Conservation (phyloP, 1,140 invertebrate genomes). For the Nephotettix cincticeps region DNA sequence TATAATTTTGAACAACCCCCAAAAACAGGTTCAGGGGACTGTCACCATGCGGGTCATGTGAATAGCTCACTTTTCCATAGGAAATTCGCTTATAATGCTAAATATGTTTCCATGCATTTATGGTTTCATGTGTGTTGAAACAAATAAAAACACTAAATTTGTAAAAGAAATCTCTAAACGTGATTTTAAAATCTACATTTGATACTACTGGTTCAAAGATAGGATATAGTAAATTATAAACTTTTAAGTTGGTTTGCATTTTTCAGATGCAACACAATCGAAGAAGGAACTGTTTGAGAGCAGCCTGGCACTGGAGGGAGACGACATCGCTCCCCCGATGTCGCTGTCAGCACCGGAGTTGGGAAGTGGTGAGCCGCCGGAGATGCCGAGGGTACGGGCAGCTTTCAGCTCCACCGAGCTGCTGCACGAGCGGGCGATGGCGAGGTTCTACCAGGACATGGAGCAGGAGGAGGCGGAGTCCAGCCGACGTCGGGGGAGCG, state of each 20-base stretch:
- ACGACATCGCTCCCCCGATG: conserved; percentile 67
- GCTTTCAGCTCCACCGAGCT: conserved; percentile 80
- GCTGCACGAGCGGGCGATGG: conserved; percentile 75
- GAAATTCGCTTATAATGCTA: too few species aligned
- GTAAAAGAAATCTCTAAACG: too few species aligned
- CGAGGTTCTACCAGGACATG: conserved; percentile 71
- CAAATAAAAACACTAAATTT: too few species aligned
- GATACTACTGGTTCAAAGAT: too few species aligned
- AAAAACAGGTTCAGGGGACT: too few species aligned
- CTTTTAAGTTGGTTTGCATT: neutral
- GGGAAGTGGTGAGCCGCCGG: conserved; percentile 51
- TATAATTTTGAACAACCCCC: too few species aligned
- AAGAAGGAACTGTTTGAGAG: conserved; percentile 15
- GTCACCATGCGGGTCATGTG: too few species aligned
- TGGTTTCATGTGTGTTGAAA: too few species aligned
- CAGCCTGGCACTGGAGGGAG: conserved; percentile 32
- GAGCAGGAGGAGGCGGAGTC: conserved; percentile 66
- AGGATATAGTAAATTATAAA: too few species aligned
- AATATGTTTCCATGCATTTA: too few species aligned
- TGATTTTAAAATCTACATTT: too few species aligned
- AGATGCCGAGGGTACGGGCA: conserved; percentile 55
- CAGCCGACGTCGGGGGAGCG: conserved; percentile 41
- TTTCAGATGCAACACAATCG: conserved; percentile 11
- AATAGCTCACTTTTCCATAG: too few species aligned
- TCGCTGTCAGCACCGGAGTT: conserved; percentile 78